Evolutionary conservation across 1,140 invertebrate genomes (phyloP).

Genomic region (Eufriesea mexicana): DNA sequence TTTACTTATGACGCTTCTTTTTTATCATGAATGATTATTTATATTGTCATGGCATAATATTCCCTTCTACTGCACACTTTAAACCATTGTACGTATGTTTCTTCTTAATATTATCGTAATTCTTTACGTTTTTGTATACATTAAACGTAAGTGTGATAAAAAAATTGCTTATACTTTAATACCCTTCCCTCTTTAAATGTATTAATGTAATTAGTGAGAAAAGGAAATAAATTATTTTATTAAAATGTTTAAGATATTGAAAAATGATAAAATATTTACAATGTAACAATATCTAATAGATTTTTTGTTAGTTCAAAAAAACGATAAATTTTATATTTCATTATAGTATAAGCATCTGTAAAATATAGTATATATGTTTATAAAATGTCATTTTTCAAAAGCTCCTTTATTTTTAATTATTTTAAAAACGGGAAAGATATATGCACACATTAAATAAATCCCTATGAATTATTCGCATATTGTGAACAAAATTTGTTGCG

Average conservation of each 20-base stretch:
- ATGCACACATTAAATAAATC: not conserved
- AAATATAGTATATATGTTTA: not conserved
- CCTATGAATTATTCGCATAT: not conserved
- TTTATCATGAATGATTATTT: slow-evolving; percentile 50
- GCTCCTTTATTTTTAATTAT: too few species aligned
- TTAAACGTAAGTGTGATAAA: slow-evolving; percentile 67
- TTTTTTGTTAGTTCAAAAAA: too few species aligned
- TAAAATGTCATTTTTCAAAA: not conserved
- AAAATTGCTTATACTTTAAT: slow-evolving; percentile 11
- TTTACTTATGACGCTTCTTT: slow-evolving; percentile 47
- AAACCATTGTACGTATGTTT: slow-evolving; percentile 47
- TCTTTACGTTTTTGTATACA: slow-evolving; percentile 71
- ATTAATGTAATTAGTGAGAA: too few species aligned
- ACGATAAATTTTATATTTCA: too few species aligned
- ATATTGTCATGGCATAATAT: slow-evolving; percentile 41
- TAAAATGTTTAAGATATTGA: too few species aligned
- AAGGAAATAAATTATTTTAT: too few species aligned
- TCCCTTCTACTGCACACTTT: slow-evolving; percentile 20
- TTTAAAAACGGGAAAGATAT: not conserved
- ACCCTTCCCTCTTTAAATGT: not conserved
- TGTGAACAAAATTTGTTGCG: not conserved
- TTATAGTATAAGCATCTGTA: not conserved
- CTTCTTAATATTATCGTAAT: slow-evolving; percentile 56
- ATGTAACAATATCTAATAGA: not conserved
- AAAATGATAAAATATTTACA: not conserved